These are phyloP conservation scores for Patiria miniata DNA, from an alignment of 35 echinoderm and acorn worm species.

Conservation along the genomic window DNA sequence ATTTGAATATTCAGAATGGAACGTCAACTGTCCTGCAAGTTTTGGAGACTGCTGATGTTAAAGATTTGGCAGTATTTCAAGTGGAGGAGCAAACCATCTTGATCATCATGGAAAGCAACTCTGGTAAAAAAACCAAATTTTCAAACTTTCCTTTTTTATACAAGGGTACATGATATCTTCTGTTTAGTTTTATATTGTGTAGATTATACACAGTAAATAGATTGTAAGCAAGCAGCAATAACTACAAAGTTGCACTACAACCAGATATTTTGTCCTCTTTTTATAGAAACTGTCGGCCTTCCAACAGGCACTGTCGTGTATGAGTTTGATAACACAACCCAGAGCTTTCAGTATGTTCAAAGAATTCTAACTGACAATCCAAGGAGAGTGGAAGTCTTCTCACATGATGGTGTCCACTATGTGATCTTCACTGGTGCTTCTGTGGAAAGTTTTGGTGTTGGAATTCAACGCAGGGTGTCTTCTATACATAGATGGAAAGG, in stretches of 20 bases:
- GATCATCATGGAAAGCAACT: not conserved
- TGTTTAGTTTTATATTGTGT: too few species aligned
- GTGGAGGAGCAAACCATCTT: not conserved
- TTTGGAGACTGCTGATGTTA: not conserved
- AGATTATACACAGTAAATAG: too few species aligned
- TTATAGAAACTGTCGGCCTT: not conserved
- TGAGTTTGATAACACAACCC: not conserved
- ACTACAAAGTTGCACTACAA: too few species aligned
- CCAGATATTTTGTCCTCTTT: not conserved
- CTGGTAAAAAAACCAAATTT: not conserved
- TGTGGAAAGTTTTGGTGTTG: not conserved
- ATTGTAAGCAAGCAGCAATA: too few species aligned
- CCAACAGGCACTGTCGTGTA: slow-evolving; percentile 1
- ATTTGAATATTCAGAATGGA: not conserved
- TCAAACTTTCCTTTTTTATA: too few species aligned
- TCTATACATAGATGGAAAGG: slow-evolving; percentile 3
- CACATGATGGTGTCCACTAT: not conserved
- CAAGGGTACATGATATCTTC: too few species aligned
- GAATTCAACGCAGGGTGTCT: not conserved
- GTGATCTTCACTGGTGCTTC: not conserved
- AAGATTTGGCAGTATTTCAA: slow-evolving; percentile 1
- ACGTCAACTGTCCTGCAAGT: not conserved
- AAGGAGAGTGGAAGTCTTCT: not conserved
- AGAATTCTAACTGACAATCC: not conserved
- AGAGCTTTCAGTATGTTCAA: not conserved